Base-by-base conservation (phyloP, 2,797 vertebrate genomes). In the Adrianichthys oophorus region DNA sequence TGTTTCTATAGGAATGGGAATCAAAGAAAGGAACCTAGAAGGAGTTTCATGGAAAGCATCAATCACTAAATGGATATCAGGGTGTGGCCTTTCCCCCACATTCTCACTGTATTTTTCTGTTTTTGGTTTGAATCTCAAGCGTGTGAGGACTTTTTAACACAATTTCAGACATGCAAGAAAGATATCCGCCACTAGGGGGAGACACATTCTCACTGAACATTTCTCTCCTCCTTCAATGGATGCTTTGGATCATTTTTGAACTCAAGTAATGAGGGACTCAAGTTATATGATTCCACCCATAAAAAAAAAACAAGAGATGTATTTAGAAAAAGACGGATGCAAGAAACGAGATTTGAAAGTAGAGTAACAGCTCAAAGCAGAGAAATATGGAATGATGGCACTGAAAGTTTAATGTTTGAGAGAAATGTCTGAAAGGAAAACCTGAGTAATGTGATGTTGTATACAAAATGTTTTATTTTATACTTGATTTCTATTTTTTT, bases 1-100 rank as follows among this genome's bases (percentile, higher is more conserved):
- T 59, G 75, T 68, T 63, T 67, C 71, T 86, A 57, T 85, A 97
- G 96, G 95, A 97, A 87, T 97, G 96, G 95, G 95, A 97, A 81
- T 94, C 93, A 85, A 98, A 96, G 87, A 96, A 94, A 90, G 72
- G 68, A 68, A 93, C 91, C 70, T 97, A 95, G 88, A 45, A 50
- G 29, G 14, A 1, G 18, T 21, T 7, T 24, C n/a, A 10, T 55
- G 37, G 15, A 60, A 52, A 59, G 18, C 41, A 68, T 37, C 40
- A 16, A 5, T 44, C 29, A 59, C 19, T 46, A 26, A 64, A 58
- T 4, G 10, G 26, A 63, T 51, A 26, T 67, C 58, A 67, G 40
- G 44, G 53, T 55, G 53, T 15, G 47, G 62, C 32, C 23, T 16
- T 59, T 48, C 15, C 32, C 3, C 13, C 15, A 59, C 13, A 19